Conservation (phyloP, 2,797 vertebrate species). For the Falco biarmicus region DNA sequence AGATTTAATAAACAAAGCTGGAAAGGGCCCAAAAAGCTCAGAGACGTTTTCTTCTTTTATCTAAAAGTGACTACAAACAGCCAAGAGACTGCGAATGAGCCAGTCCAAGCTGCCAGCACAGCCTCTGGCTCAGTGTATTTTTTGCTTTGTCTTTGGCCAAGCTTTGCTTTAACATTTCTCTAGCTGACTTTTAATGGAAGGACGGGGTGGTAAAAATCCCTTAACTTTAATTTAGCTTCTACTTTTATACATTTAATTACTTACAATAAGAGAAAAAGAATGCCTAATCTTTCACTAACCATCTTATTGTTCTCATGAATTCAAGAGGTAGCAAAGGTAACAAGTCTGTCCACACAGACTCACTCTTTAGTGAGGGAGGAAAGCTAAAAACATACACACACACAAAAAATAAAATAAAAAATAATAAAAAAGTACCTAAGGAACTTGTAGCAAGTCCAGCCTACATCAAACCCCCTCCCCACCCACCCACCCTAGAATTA, state of each 20-base stretch:
- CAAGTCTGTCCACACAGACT: slow-evolving; percentile 85
- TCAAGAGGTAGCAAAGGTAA: slow-evolving; percentile 95
- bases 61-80: slow-evolving; percentile 58
- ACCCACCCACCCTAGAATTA: slow-evolving; percentile 75
- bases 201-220: slow-evolving; percentile 74
- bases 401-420: slow-evolving; percentile 54
- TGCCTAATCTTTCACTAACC: slow-evolving; percentile 85
- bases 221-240: slow-evolving; percentile 74
- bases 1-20: slow-evolving; percentile 74
- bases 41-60: slow-evolving; percentile 62
- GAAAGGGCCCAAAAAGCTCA: slow-evolving; percentile 63
- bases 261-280: slow-evolving; percentile 76
- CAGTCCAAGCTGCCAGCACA: slow-evolving; percentile 43
- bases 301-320: slow-evolving; percentile 87
- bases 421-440: slow-evolving; percentile 82
- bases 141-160: slow-evolving; percentile 70
- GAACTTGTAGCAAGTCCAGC: slow-evolving; percentile 79
- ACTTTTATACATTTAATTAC: slow-evolving; percentile 89
- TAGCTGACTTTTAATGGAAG: slow-evolving; percentile 70
- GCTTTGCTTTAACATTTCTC: slow-evolving; percentile 63
- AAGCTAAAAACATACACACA: slow-evolving; percentile 69
- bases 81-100: slow-evolving; percentile 36
- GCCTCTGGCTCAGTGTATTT: slow-evolving; percentile 31
- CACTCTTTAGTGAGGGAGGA: slow-evolving; percentile 75
- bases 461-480: slow-evolving; percentile 76